Evolutionary conservation across 2,888 invertebrate species (phyloP), one percentile per base, ranked within the genome.

Genomic region (Acleris emargana): DNA sequence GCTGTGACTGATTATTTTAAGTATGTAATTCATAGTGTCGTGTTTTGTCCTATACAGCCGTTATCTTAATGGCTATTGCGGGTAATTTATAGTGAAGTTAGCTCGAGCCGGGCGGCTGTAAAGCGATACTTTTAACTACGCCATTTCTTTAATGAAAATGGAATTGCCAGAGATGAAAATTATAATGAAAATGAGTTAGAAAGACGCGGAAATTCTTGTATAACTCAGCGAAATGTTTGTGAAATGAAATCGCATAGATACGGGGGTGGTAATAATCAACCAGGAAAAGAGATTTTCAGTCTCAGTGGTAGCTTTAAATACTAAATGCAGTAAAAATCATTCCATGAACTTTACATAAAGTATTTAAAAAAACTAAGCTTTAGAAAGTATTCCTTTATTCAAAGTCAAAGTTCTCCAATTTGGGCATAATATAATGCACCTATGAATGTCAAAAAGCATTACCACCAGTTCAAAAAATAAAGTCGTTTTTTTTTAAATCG

Each of bases 1-100:
- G 79, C 75, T 78, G 84, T 86, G 84, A 60, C 51, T 83, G 86
- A 83, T 83, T 80, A 62, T 68, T 77, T 79, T 77, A 83, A 84
- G 52, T 60, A 55, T 64, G 78, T 82, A 77, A 84, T 79, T 78
- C 75, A 80, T 76, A 64, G 74, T 71, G 70, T 76, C 78, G 75
- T 77, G 77, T 83, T 81, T 76, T 78, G 77, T 80, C 76, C 76
- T 68, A 79, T 42, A 51, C 32, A 79, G 79, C 74, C 77, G 78
- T 84, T 88, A 89, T 88, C 88, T 89, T 80, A 86, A 88, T 81
- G 80, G 78, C 75, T 72, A 74, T 74, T 71, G 70, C 68, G 58
- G 69, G 75, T 79, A 79, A 76, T 74, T 76, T 74, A 76, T 69
- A 58, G 68, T 67, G 67, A 51, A 69, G 67, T 72, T 55, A 32